phyloP scores from a whole-genome alignment of 1,140 invertebrate genomes.

The Nasonia vitripennis region DNA sequence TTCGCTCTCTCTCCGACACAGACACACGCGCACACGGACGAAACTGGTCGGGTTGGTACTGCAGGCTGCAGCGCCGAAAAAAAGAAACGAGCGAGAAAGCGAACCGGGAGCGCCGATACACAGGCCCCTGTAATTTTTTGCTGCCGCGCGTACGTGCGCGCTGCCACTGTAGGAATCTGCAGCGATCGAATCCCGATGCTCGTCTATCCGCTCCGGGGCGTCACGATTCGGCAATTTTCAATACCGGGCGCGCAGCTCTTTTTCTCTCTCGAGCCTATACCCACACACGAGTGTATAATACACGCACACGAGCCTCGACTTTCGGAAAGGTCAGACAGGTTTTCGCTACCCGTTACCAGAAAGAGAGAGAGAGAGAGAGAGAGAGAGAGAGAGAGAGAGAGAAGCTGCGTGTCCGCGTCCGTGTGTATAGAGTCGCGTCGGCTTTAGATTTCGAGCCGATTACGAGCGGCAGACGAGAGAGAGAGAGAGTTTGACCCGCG shows the following conservation, averaged over 20 bases:
- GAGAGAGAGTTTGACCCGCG: constrained; percentile 63
- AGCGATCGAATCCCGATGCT: constrained; percentile 24
- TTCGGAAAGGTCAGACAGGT: constrained; percentile 67
- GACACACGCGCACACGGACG: background rate
- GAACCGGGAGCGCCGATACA: background rate
- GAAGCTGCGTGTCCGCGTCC: background rate
- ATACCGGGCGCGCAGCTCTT: background rate
- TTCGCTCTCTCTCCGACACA: background rate
- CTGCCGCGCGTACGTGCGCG: background rate
- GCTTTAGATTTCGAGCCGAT: constrained; percentile 69
- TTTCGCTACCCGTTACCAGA: constrained; percentile 64
- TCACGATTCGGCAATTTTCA: constrained; percentile 47
- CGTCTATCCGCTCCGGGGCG: constrained; percentile 12
- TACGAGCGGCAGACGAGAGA: constrained; percentile 55
- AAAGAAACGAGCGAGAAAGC: background rate
- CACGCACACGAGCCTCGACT: constrained; percentile 10
- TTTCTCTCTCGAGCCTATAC: background rate
- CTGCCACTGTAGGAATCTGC: constrained; percentile 1
- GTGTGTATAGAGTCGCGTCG: constrained; percentile 33
- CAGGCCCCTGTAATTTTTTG: constrained; percentile 19
- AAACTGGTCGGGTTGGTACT: constrained; percentile 4
- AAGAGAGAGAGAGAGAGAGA: constrained; percentile 27
- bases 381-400: background rate
- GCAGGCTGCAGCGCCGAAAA: background rate
- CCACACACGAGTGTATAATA: background rate